Conservation (phyloP, 2,888 invertebrate species). For the Meliscaeva auricollis region DNA sequence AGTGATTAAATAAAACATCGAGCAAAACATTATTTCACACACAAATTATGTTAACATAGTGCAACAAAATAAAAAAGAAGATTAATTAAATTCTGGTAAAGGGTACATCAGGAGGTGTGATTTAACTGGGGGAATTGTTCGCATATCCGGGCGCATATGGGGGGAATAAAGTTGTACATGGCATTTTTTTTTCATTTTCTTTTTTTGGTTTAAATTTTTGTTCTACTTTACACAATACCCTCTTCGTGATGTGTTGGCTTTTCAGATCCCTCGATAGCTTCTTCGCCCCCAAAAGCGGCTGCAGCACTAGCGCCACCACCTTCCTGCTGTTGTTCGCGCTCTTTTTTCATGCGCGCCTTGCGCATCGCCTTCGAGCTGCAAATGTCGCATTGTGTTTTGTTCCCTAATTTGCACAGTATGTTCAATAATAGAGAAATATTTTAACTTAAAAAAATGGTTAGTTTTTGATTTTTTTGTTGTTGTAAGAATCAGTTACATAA, state of each 20-base stretch:
- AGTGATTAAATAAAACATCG: neutral
- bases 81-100: conserved; percentile 46
- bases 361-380: conserved; percentile 91
- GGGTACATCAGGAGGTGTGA: conserved; percentile 61
- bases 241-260: conserved; percentile 77
- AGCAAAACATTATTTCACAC: conserved; percentile 32
- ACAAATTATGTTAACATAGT: neutral
- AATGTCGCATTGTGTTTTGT: conserved; percentile 94
- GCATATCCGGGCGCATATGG: conserved; percentile 64
- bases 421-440: conserved; percentile 69
- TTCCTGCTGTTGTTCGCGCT: conserved; percentile 84
- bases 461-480: conserved; percentile 38
- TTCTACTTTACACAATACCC: conserved; percentile 77
- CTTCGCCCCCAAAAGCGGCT: conserved; percentile 80
- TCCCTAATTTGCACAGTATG: conserved; percentile 87
- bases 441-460: conserved; percentile 59
- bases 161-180: conserved; percentile 66
- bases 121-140: conserved; percentile 57
- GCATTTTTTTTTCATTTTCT: conserved; percentile 50
- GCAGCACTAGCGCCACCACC: conserved; percentile 81
- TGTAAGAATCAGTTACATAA: conserved; percentile 42
- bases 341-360: conserved; percentile 88
- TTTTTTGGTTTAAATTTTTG: conserved; percentile 54
- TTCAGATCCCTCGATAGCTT: conserved; percentile 64
- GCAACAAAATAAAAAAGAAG: conserved; percentile 19